Evolutionary conservation across 1,140 invertebrate genomes (phyloP).

Genomic region (Bilobella aurantiaca): DNA sequence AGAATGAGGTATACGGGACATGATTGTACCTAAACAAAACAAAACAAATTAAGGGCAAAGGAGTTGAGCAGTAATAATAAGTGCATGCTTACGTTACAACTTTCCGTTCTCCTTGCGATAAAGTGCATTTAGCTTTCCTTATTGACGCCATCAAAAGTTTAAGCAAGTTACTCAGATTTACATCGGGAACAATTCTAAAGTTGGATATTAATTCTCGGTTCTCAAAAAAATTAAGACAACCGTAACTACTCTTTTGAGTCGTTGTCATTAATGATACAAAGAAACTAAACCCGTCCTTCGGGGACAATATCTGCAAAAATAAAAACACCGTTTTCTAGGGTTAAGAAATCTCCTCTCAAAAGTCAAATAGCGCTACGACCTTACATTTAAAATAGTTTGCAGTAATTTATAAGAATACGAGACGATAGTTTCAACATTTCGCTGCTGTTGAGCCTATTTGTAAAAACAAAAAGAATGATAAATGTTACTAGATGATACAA

Average conservation of each 20-base stretch:
- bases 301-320: neutral
- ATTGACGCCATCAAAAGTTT: neutral
- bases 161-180: neutral
- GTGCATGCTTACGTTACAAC: neutral
- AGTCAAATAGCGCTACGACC: too few relatives aligned
- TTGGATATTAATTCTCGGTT: too few relatives aligned
- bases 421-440: too few relatives aligned
- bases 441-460: too few relatives aligned
- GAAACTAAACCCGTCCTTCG: constrained; percentile 7
- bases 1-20: neutral
- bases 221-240: constrained; percentile 3
- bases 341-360: too few relatives aligned
- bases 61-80: neutral
- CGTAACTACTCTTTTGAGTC: neutral
- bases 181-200: too few relatives aligned
- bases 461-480: too few relatives aligned
- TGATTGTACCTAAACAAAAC: neutral
- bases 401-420: too few relatives aligned
- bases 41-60: neutral
- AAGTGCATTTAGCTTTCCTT: constrained; percentile 4
- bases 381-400: too few relatives aligned
- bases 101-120: constrained; percentile 8
- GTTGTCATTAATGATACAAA: constrained; percentile 1
- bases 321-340: too few relatives aligned
- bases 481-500: too few relatives aligned